Conservation (phyloP, 2,797 vertebrate genomes). For the Hemibagrus guttatus region DNA sequence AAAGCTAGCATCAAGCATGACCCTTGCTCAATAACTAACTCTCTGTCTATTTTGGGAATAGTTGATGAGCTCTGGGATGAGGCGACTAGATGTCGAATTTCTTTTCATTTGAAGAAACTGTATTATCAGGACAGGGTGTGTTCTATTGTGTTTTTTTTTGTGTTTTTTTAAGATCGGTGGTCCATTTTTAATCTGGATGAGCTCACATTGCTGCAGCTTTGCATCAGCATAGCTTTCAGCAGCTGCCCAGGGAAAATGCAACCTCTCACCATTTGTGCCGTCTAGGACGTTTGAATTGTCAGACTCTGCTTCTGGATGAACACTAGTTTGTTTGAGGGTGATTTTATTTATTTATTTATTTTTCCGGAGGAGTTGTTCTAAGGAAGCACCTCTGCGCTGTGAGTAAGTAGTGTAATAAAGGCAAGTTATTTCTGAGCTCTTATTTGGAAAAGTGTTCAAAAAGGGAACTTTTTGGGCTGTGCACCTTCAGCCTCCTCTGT, state of each 20-base stretch:
- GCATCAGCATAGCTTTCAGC: constrained; percentile 53
- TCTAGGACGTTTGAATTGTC: constrained; percentile 46
- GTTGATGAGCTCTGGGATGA: constrained; percentile 16
- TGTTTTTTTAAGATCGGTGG: constrained; percentile 29
- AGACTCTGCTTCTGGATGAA: constrained; percentile 48
- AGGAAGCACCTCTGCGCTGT: constrained; percentile 31
- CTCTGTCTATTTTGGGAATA: constrained; percentile 54
- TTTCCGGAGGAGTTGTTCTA: constrained; percentile 31
- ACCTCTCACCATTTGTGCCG: constrained; percentile 45
- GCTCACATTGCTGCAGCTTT: constrained; percentile 43
- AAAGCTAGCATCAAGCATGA: constrained; percentile 68
- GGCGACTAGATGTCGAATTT: constrained; percentile 15
- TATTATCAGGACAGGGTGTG: constrained; percentile 23
- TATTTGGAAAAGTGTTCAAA: constrained; percentile 46
- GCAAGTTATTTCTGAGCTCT: constrained; percentile 56
- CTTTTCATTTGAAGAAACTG: constrained; percentile 37
- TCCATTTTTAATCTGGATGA: constrained; percentile 34
- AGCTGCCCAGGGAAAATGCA: constrained; percentile 48
- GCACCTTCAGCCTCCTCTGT: constrained; percentile 34
- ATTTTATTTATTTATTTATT: constrained; percentile 1
- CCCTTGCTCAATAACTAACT: constrained; percentile 47
- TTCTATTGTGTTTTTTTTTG: constrained; percentile 37
- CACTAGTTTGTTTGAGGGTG: constrained; percentile 52
- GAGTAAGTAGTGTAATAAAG: constrained; percentile 52
- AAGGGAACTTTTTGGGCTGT: constrained; percentile 45